These are phyloP conservation scores for Himalopsyche japonica DNA, from an alignment of 2,888 invertebrate genomes.

Conservation along the genomic window DNA sequence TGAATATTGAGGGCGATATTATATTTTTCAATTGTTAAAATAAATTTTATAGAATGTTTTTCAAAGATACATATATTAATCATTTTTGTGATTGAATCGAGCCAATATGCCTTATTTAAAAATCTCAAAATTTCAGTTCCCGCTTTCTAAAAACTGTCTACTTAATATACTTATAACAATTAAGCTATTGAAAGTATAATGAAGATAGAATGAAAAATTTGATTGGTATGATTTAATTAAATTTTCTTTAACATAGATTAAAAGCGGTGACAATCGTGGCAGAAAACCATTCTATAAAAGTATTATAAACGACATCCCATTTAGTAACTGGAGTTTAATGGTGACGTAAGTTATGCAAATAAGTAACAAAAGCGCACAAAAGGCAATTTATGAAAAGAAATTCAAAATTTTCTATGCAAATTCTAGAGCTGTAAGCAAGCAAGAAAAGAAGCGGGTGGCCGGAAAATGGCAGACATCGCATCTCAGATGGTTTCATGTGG, in stretches of 20 bases:
- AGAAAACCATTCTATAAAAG: not conserved
- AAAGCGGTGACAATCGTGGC: not conserved
- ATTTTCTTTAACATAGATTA: not conserved
- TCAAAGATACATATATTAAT: too few species aligned
- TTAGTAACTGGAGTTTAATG: not conserved
- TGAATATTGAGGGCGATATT: too few species aligned
- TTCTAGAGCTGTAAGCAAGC: not conserved
- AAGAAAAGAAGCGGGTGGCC: not conserved
- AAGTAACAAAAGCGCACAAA: not conserved
- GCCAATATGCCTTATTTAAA: too few species aligned
- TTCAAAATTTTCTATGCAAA: constrained; percentile 22
- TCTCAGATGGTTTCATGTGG: not conserved
- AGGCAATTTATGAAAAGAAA: constrained; percentile 17
- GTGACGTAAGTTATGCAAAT: not conserved
- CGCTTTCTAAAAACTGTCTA: too few species aligned
- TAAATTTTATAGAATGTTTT: too few species aligned
- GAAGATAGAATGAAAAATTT: too few species aligned
- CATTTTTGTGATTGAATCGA: too few species aligned
- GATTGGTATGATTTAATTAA: too few species aligned
- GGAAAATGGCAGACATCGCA: not conserved
- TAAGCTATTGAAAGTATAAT: too few species aligned
- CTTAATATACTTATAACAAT: too few species aligned
- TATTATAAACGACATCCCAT: not conserved
- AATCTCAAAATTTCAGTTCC: too few species aligned
- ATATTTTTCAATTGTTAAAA: too few species aligned